Evolutionary conservation across 92 coral and sea anemone species (phyloP).

Genomic region (Isaurus tuberculatus): DNA sequence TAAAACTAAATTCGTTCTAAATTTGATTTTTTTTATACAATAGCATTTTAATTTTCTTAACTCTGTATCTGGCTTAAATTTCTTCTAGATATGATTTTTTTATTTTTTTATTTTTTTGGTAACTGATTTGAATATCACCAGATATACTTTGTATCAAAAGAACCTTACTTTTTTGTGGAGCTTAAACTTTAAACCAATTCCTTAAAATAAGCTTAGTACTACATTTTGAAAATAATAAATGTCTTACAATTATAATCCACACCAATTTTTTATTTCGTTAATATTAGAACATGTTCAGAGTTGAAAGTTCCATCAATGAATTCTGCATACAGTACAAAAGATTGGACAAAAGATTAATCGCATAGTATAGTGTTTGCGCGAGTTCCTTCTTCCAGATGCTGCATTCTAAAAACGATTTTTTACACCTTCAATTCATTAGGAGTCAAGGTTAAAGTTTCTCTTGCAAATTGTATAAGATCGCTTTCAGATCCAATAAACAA

Average conservation of each 20-base stretch:
- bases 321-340: not conserved
- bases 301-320: not conserved
- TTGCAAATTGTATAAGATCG: conserved; percentile 9
- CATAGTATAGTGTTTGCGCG: conserved; percentile 1
- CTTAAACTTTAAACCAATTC: not conserved
- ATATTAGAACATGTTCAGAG: not conserved
- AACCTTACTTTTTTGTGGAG: too few species aligned
- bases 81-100: too few species aligned
- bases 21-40: not conserved
- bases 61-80: not conserved
- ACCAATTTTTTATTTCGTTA: not conserved
- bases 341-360: not conserved
- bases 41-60: too few species aligned
- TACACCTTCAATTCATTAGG: conserved; percentile 12
- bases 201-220: not conserved
- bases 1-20: not conserved
- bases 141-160: too few species aligned
- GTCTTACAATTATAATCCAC: not conserved
- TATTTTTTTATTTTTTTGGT: too few species aligned
- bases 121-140: too few species aligned
- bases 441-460: conserved; percentile 16
- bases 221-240: not conserved
- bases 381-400: conserved; percentile 3
- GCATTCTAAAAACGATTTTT: conserved; percentile 2
- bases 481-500: conserved; percentile 27